phyloP scores from a whole-genome alignment of 2,113 vertebrate genomes.

The Indri indri region DNA sequence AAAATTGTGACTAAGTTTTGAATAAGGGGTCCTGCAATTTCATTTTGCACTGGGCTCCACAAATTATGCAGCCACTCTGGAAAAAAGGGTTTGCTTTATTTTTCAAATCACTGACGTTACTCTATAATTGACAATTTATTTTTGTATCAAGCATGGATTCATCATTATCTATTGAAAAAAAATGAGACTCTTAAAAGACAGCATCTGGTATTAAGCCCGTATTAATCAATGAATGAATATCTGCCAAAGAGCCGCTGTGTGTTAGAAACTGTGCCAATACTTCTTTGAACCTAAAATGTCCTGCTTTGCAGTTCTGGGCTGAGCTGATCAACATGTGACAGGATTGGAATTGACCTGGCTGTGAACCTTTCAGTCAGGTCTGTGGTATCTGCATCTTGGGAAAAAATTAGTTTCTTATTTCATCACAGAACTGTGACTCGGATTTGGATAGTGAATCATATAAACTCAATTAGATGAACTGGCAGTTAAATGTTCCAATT shows the following conservation, averaged over 20 bases:
- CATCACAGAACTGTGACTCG: slow-evolving; percentile 70
- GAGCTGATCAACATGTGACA: slow-evolving; percentile 47
- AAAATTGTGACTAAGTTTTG: slow-evolving; percentile 28
- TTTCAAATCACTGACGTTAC: neutral
- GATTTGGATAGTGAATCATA: slow-evolving; percentile 71
- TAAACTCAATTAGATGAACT: slow-evolving; percentile 68
- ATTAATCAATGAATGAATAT: neutral
- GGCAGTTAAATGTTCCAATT: slow-evolving; percentile 61
- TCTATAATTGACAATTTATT: neutral
- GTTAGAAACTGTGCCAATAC: neutral
- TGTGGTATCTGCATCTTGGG: slow-evolving; percentile 70
- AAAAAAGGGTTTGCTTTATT: neutral
- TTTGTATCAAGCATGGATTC: neutral
- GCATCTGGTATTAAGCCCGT: neutral
- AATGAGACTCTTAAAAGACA: neutral
- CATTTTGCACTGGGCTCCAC: neutral
- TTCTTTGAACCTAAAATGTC: neutral
- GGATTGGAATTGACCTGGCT: slow-evolving; percentile 32
- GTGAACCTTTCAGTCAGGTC: slow-evolving; percentile 72
- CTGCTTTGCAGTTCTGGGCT: neutral
- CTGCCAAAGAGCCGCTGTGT: neutral
- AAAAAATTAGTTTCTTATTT: slow-evolving; percentile 77
- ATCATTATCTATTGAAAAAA: neutral
- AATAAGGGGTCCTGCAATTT: neutral
- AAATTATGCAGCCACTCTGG: neutral